Conservation (phyloP, 35 echinoderm and acorn worm species). For the Heliocidaris tuberculata region DNA sequence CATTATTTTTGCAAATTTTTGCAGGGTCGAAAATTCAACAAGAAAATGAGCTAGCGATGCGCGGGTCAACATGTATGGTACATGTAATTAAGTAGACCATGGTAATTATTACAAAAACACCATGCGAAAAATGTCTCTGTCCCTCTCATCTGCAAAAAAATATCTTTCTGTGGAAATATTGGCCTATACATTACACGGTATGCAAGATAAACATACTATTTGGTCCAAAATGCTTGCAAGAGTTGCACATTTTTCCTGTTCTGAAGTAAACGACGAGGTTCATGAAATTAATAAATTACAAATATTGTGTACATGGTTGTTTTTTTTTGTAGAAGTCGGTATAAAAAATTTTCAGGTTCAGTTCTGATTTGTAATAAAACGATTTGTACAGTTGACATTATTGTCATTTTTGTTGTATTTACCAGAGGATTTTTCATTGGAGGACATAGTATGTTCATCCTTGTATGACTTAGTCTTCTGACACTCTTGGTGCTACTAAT, state of each 20-base stretch:
- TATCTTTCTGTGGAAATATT: no score
- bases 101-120: no score
- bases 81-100: background rate
- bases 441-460: no score
- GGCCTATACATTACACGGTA: no score
- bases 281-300: background rate
- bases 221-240: background rate
- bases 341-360: background rate
- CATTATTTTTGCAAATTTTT: no score
- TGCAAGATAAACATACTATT: background rate
- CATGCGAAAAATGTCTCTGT: no score
- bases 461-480: no score
- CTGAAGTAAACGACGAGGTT: background rate
- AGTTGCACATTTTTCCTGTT: background rate
- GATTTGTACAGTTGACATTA: background rate
- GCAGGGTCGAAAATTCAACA: no score
- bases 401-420: no score
- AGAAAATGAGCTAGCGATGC: background rate
- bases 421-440: no score
- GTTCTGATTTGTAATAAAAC: slow-evolving; percentile 6
- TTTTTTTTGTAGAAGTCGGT: background rate
- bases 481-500: no score
- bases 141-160: no score
- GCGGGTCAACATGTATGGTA: background rate
- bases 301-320: background rate